These are phyloP conservation scores for Drosophila cognata DNA, from an alignment of 2,888 invertebrate genomes.

Conservation along the genomic window DNA sequence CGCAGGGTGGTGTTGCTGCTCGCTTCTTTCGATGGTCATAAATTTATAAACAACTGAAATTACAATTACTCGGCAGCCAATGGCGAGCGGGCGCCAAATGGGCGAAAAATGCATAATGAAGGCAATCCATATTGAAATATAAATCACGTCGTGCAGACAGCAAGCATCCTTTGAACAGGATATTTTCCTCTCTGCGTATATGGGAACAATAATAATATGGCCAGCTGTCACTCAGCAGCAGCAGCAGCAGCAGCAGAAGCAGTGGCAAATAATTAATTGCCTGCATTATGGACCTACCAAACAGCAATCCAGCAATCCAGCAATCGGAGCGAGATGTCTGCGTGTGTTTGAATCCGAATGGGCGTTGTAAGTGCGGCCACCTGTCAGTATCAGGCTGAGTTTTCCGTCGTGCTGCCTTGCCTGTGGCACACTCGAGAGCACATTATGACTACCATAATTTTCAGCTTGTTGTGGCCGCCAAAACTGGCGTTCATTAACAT, in stretches of 20 bases:
- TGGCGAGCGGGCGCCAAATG: conserved; percentile 27
- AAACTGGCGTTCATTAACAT: conserved; percentile 75
- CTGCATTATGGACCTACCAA: conserved; percentile 63
- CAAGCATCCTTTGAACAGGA: conserved; percentile 16
- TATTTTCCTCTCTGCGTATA: not conserved
- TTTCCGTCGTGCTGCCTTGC: conserved; percentile 22
- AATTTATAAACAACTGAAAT: conserved; percentile 79
- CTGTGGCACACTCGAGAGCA: conserved; percentile 14
- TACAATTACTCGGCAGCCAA: conserved; percentile 69
- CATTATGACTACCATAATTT: conserved; percentile 69
- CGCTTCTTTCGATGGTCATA: conserved; percentile 72
- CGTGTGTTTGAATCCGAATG: not conserved
- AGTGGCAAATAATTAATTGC: conserved; percentile 75
- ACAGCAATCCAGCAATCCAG: not conserved
- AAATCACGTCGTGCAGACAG: conserved; percentile 61
- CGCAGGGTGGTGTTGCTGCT: conserved; percentile 38
- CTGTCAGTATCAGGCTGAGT: conserved; percentile 47
- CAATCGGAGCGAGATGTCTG: not conserved
- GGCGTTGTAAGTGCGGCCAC: conserved; percentile 52
- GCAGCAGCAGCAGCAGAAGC: conserved; percentile 46
- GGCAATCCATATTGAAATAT: conserved; percentile 76
- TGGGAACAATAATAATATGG: conserved; percentile 66
- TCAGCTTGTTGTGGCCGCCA: conserved; percentile 74
- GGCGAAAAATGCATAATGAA: conserved; percentile 78
- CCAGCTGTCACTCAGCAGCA: conserved; percentile 71